Evolutionary conservation across 2,113 vertebrate genomes (phyloP).

Genomic region (Platysternon megacephalum): DNA sequence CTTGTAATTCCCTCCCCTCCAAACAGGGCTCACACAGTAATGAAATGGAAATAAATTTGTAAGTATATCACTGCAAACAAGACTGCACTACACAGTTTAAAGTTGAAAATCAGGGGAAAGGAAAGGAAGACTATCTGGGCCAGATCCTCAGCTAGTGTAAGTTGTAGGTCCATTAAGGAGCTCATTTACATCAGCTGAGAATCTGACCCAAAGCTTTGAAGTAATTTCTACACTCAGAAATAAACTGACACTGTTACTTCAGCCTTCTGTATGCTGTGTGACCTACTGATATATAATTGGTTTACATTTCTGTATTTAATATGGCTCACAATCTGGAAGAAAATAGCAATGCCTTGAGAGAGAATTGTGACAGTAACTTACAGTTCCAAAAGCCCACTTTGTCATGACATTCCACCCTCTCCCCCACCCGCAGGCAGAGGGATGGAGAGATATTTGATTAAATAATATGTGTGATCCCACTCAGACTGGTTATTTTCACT

Average conservation of each 20-base stretch:
- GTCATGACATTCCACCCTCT: neutral
- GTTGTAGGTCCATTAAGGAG: neutral
- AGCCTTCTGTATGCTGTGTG: neutral
- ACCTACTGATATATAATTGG: too few species aligned
- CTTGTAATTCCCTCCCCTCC: neutral
- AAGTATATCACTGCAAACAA: neutral
- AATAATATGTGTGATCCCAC: neutral
- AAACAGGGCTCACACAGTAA: neutral
- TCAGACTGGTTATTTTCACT: constrained; percentile 48
- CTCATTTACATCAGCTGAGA: neutral
- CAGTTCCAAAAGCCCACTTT: neutral
- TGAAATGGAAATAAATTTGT: fast-evolving
- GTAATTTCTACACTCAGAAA: neutral
- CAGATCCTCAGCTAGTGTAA: neutral
- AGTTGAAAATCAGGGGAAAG: neutral
- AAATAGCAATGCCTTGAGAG: constrained; percentile 5
- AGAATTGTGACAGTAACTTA: constrained; percentile 12
- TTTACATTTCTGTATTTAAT: constrained; percentile 43
- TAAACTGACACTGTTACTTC: neutral
- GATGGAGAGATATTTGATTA: neutral
- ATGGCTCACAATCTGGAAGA: constrained; percentile 10
- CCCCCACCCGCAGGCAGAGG: neutral
- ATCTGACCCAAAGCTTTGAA: neutral
- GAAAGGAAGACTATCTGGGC: neutral
- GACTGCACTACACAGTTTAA: fast-evolving